Evolutionary conservation across 2,113 vertebrate species (phyloP).

Genomic region (Bagarius yarrelli): DNA sequence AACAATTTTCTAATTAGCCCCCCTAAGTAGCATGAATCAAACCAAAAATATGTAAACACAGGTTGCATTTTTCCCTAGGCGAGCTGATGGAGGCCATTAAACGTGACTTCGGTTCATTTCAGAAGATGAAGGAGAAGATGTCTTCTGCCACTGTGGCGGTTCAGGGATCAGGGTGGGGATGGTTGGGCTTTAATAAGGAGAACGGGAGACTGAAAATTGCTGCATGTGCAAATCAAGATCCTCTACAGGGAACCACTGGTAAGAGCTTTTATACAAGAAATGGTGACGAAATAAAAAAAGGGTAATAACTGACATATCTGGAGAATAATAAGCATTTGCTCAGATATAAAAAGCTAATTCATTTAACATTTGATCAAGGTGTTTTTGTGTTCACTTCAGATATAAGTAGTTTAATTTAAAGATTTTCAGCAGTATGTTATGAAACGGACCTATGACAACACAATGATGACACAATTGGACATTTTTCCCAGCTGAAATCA

Average conservation of each 20-base stretch:
- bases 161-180: constrained; percentile 97
- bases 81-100: constrained; percentile 90
- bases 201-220: constrained; percentile 77
- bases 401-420: too few relatives aligned
- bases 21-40: neutral
- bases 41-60: neutral
- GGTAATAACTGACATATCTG: neutral
- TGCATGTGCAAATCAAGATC: constrained; percentile 93
- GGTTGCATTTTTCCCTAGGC: constrained; percentile 65
- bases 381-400: neutral
- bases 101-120: constrained; percentile 91
- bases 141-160: constrained; percentile 84
- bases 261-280: constrained; percentile 16
- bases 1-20: neutral
- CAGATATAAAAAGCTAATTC: too few relatives aligned
- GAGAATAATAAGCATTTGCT: too few relatives aligned
- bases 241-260: constrained; percentile 95
- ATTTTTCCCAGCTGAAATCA: neutral
- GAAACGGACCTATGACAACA: neutral
- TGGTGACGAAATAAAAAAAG: neutral
- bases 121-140: constrained; percentile 91
- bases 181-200: constrained; percentile 91
- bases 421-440: too few relatives aligned
- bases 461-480: neutral
- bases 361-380: neutral